Conservation (phyloP, 2,888 invertebrate species). For the Eucriotettix oculatus region DNA sequence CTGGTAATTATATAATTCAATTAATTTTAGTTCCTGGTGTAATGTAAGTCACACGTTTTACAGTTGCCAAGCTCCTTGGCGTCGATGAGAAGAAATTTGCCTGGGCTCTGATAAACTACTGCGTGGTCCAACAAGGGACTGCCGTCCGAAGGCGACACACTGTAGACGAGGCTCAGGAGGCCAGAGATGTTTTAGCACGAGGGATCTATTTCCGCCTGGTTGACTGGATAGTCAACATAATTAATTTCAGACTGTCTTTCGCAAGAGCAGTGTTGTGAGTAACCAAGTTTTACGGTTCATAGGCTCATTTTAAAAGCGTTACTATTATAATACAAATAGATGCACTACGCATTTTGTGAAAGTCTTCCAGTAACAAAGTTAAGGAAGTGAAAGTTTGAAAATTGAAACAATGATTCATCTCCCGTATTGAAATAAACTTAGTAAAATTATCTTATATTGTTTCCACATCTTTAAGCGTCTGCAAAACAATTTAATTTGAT, state of each 20-base stretch:
- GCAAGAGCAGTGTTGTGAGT: slow-evolving; percentile 79
- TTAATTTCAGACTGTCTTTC: slow-evolving; percentile 69
- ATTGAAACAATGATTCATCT: no score
- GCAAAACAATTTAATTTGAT: no score
- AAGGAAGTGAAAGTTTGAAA: no score
- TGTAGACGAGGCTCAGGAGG: slow-evolving; percentile 64
- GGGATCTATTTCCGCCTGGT: slow-evolving; percentile 69
- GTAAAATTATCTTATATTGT: no score
- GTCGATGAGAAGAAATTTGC: slow-evolving; percentile 66
- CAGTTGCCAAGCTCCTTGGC: slow-evolving; percentile 55
- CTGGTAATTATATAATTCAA: no score
- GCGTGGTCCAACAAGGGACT: slow-evolving; percentile 56
- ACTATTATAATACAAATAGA: no score
- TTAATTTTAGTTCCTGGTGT: no score
- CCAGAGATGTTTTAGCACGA: slow-evolving; percentile 70
- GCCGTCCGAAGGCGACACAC: slow-evolving; percentile 51
- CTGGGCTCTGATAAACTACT: slow-evolving; percentile 77
- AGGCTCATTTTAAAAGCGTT: not conserved
- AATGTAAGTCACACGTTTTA: not conserved
- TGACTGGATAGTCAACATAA: slow-evolving; percentile 74
- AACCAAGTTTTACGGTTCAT: not conserved
- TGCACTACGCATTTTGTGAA: no score
- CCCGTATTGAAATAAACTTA: no score
- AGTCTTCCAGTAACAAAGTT: no score
- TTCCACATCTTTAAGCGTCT: no score